phyloP scores from a whole-genome alignment of 2,113 vertebrate species.

The Tragulus kanchil region DNA sequence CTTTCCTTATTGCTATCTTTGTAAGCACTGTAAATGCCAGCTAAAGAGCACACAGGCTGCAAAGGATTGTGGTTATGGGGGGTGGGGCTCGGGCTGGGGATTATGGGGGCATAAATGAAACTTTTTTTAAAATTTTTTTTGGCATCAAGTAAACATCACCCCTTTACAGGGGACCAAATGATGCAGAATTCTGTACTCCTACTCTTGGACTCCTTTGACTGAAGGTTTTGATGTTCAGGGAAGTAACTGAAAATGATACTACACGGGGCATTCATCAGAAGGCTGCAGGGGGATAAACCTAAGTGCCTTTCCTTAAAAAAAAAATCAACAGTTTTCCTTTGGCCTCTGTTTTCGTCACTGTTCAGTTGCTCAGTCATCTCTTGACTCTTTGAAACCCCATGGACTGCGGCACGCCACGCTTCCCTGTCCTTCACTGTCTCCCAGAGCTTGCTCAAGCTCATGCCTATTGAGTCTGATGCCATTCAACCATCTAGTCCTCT shows the following conservation, averaged over 20 bases:
- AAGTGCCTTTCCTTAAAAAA: not conserved
- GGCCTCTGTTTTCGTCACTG: not conserved
- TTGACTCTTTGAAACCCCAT: too few relatives aligned
- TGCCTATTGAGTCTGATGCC: too few relatives aligned
- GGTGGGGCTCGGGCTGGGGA: fast-evolving
- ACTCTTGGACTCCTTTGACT: not conserved
- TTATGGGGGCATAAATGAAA: not conserved
- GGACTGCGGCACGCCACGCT: too few relatives aligned
- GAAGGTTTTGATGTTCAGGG: not conserved
- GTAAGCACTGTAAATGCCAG: not conserved
- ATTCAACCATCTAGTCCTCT: too few relatives aligned
- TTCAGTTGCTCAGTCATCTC: too few relatives aligned
- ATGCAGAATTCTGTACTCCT: not conserved
- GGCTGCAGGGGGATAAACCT: not conserved
- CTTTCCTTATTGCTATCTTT: not conserved
- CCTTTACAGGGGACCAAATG: not conserved
- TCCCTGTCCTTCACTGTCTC: too few relatives aligned
- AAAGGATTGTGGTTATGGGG: not conserved
- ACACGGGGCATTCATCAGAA: slow-evolving; percentile 36
- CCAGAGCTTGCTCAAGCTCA: too few relatives aligned
- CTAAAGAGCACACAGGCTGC: not conserved
- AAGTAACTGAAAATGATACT: not conserved
- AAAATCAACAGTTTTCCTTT: slow-evolving; percentile 1
- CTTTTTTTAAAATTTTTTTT: not conserved
- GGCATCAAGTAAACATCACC: not conserved